Conservation (phyloP, 2,797 vertebrate species). For the Melanogrammus aeglefinus region DNA sequence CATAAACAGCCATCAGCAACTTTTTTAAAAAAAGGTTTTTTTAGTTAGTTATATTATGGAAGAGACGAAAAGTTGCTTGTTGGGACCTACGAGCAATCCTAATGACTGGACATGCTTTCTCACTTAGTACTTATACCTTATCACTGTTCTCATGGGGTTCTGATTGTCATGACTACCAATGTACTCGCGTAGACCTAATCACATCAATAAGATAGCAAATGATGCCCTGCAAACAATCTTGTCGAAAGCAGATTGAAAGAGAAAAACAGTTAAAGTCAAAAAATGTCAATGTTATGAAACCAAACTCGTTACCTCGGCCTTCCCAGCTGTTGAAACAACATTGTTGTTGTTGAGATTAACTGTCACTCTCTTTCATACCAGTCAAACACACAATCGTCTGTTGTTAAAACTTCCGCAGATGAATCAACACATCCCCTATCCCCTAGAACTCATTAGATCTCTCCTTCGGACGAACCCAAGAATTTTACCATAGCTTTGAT, state of each 20-base stretch:
- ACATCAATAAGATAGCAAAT: not conserved
- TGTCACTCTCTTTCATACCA: not conserved
- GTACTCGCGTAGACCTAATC: not conserved
- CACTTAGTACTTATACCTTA: not conserved
- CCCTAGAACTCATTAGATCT: not conserved
- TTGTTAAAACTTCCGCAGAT: not conserved
- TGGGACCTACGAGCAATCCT: no score
- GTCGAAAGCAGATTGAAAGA: not conserved
- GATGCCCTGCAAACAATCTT: not conserved
- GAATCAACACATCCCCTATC: not conserved
- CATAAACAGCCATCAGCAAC: not conserved
- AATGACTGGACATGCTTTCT: no score
- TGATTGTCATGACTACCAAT: not conserved
- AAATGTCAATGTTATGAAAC: not conserved
- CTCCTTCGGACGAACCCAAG: not conserved
- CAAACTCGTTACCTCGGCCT: not conserved
- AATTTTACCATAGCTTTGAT: constrained; percentile 12
- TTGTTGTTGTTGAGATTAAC: not conserved
- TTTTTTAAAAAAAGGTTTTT: not conserved
- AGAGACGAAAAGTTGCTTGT: not conserved
- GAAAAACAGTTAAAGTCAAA: not conserved
- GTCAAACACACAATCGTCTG: not conserved
- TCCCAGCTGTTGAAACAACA: not conserved
- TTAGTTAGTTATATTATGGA: not conserved
- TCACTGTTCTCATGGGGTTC: not conserved